phyloP scores from a whole-genome alignment of 2,113 vertebrate genomes.

The Ptyas mucosa region DNA sequence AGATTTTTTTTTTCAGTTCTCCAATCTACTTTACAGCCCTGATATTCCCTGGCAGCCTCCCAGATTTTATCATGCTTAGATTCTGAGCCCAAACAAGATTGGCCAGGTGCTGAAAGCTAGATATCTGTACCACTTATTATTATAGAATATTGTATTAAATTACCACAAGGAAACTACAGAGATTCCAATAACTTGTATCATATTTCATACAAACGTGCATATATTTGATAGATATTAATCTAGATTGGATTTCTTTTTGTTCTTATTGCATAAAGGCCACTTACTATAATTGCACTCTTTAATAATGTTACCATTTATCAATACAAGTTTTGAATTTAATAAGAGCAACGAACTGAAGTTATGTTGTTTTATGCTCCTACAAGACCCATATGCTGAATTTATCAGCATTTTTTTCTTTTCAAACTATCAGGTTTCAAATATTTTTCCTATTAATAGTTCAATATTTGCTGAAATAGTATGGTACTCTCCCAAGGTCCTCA shows the following conservation, averaged over 20 bases:
- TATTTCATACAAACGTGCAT: neutral
- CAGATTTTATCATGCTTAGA: neutral
- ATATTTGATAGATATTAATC: neutral
- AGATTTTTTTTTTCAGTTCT: neutral
- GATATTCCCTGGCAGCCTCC: neutral
- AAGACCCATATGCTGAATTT: neutral
- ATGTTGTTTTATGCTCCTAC: neutral
- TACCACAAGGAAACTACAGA: neutral
- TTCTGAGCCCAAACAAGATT: neutral
- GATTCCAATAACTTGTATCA: neutral
- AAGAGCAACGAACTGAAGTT: neutral
- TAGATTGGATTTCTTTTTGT: neutral
- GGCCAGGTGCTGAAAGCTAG: neutral
- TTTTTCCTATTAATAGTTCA: neutral
- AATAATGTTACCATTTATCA: neutral
- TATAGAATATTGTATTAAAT: neutral
- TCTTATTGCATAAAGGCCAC: neutral
- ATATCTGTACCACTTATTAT: neutral
- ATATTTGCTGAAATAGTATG: neutral
- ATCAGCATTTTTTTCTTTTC: neutral
- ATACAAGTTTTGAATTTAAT: neutral
- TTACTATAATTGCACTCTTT: neutral
- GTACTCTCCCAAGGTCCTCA: neutral
- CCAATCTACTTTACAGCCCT: neutral
- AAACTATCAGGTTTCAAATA: neutral